Conservation (phyloP, 2,888 invertebrate species). For the Rhabditoides inermis region DNA sequence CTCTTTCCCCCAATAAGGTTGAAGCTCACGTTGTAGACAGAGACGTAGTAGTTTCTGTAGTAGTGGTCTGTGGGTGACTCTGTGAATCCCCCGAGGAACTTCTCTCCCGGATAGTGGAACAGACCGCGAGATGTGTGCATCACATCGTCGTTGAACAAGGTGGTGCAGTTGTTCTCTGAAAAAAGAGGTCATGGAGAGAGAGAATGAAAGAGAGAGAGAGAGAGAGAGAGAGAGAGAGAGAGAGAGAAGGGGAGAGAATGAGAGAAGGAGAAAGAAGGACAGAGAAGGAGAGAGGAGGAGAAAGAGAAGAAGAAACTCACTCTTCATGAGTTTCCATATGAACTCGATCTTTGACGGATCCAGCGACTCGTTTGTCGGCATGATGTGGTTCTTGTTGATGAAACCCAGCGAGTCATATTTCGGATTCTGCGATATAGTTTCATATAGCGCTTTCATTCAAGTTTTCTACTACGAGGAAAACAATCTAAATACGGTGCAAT, state of each 20-base stretch:
- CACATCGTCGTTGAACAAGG: conserved; percentile 42
- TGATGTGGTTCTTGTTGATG: conserved; percentile 25
- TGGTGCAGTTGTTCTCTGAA: conserved; percentile 30
- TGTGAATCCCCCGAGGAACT: conserved; percentile 47
- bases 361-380: conserved; percentile 18
- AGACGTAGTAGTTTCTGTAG: conserved; percentile 49
- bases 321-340: conserved; percentile 41
- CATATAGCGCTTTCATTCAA: too few species aligned
- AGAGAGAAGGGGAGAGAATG: too few species aligned
- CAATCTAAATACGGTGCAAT: too few species aligned
- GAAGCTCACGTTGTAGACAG: conserved; percentile 18
- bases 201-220: too few species aligned
- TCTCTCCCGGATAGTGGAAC: conserved; percentile 33
- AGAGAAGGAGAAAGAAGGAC: too few species aligned
- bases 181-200: too few species aligned
- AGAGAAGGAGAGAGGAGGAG: too few species aligned
- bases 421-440: too few species aligned
- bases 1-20: background rate
- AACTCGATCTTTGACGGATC: conserved; percentile 32
- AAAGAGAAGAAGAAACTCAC: too few species aligned
- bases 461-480: too few species aligned
- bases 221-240: too few species aligned
- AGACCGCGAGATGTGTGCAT: conserved; percentile 25
- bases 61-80: conserved; percentile 53
- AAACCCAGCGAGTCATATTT: conserved; percentile 19